Conservation (phyloP, 1,140 invertebrate species). For the Nasonia longicornis region DNA sequence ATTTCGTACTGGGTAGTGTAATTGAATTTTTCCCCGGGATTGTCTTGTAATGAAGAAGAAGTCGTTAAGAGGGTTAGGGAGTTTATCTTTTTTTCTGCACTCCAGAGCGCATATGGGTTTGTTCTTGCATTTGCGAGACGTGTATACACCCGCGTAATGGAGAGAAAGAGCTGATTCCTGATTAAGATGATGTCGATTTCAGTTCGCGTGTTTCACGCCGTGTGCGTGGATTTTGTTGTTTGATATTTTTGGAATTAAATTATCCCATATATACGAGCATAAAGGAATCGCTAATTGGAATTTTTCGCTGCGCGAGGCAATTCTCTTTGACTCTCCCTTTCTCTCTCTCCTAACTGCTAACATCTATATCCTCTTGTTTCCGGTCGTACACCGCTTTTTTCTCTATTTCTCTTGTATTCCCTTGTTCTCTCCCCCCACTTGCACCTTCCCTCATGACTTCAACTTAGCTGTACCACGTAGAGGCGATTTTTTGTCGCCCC, state of each 20-base stretch:
- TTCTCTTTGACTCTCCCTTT: slow-evolving; percentile 39
- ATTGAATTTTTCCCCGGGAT: slow-evolving; percentile 39
- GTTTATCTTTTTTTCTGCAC: neutral
- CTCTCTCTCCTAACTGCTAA: slow-evolving; percentile 40
- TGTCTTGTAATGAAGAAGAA: slow-evolving; percentile 40
- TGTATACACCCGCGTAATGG: neutral
- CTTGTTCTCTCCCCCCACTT: slow-evolving; percentile 34
- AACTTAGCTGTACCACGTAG: slow-evolving; percentile 55
- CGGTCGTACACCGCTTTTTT: slow-evolving; percentile 18
- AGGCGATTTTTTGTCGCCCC: slow-evolving; percentile 65
- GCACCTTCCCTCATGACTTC: slow-evolving; percentile 47
- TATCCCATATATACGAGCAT: neutral
- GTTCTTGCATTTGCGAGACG: neutral
- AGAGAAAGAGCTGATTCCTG: neutral
- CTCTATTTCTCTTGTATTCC: slow-evolving; percentile 40
- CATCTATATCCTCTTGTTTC: slow-evolving; percentile 40
- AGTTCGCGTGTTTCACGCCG: neutral
- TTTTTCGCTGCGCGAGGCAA: slow-evolving; percentile 6
- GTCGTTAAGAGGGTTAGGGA: neutral
- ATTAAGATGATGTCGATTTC: neutral
- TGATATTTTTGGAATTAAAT: neutral
- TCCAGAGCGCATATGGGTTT: neutral
- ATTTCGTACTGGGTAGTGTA: slow-evolving; percentile 40
- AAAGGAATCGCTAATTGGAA: slow-evolving; percentile 30
- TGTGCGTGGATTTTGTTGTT: neutral